Conservation (phyloP, 2,113 vertebrate species). For the Psammodynastes pulverulentus region DNA sequence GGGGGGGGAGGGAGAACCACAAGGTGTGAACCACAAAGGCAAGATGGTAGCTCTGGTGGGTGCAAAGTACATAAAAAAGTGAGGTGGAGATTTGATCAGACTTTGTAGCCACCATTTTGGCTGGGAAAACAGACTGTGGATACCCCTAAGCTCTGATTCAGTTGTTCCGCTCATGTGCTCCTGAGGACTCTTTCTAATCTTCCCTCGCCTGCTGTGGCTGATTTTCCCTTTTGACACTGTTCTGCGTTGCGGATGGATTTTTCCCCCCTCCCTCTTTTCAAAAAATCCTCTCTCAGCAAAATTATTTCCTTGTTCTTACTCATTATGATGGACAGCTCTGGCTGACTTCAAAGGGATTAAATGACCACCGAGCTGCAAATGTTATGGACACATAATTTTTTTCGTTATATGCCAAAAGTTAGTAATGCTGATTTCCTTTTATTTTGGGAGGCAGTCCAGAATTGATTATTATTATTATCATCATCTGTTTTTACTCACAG, state of each 20-base stretch:
- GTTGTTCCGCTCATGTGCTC: conserved; percentile 53
- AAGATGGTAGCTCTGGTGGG: neutral
- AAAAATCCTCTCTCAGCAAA: conserved; percentile 20
- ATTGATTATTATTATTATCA: neutral
- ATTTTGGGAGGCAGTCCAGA: neutral
- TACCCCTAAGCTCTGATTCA: conserved; percentile 36
- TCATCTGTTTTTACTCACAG: neutral
- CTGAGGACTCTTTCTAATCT: conserved; percentile 54
- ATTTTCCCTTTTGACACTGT: conserved; percentile 43
- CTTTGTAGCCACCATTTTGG: neutral
- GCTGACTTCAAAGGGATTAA: conserved; percentile 28
- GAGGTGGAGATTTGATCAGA: neutral
- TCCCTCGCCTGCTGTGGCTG: conserved; percentile 1
- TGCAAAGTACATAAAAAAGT: neutral
- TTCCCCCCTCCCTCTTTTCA: neutral
- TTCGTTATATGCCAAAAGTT: neutral
- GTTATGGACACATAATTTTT: conserved; percentile 1
- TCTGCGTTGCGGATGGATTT: neutral
- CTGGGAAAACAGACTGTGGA: neutral
- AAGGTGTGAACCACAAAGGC: neutral
- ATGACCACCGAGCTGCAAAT: neutral
- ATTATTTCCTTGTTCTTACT: neutral
- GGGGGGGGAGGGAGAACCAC: neutral
- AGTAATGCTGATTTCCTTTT: neutral
- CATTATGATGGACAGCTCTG: neutral